phyloP scores from a whole-genome alignment of 1,140 invertebrate genomes.

The Penaeus indicus region DNA sequence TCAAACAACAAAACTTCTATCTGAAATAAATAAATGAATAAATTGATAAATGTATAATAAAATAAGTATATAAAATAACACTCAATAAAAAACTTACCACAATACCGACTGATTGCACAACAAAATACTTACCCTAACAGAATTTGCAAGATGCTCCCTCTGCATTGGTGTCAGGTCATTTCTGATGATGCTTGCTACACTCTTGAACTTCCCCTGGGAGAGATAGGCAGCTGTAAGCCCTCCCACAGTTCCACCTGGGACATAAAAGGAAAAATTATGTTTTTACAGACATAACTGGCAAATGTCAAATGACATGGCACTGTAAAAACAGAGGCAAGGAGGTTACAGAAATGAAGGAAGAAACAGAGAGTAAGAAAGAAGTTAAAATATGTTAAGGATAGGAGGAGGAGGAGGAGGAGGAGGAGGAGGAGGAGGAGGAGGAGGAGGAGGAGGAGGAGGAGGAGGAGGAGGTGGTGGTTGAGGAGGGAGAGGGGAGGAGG shows the following conservation, averaged over 20 bases:
- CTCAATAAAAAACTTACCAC: background rate
- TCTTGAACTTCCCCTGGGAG: constrained; percentile 46
- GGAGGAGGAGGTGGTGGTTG: fast-evolving
- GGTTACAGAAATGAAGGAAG: no score
- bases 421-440: no score
- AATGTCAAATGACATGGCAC: no score
- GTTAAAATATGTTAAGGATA: no score
- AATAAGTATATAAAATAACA: background rate
- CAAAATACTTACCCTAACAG: constrained; percentile 41
- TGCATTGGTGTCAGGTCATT: constrained; percentile 38
- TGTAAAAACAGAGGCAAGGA: no score
- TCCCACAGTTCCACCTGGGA: constrained; percentile 42
- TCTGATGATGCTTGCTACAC: constrained; percentile 39
- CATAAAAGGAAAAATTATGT: background rate
- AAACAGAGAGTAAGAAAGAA: no score
- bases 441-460: no score
- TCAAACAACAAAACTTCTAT: no score
- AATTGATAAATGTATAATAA: background rate
- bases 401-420: no score
- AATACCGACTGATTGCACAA: background rate
- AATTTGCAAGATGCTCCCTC: constrained; percentile 24
- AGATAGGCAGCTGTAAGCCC: constrained; percentile 41
- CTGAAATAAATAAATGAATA: no score
- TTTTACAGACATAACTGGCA: no score
- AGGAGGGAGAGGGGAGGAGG: no score